Conservation (phyloP, 92 coral and sea anemone genomes). For the Scolanthus callimorphus region DNA sequence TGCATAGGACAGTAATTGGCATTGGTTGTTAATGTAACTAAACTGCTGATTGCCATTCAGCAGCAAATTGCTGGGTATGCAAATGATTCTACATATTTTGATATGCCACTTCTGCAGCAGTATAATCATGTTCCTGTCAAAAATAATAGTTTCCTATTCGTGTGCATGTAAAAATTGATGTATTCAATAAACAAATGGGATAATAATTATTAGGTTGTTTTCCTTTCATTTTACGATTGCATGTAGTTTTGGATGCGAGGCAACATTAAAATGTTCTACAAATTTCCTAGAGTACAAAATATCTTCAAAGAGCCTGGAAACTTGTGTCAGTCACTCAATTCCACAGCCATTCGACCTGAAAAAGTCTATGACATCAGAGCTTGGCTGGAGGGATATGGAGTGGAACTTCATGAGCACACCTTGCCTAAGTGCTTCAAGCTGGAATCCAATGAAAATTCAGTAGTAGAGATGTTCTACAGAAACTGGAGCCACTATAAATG, state of each 20-base stretch:
- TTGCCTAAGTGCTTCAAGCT: constrained; percentile 51
- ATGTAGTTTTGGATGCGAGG: neutral
- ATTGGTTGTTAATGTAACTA: no score
- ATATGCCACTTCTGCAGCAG: no score
- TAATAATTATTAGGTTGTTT: neutral
- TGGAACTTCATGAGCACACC: constrained; percentile 26
- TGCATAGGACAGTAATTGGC: no score
- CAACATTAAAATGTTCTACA: neutral
- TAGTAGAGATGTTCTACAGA: constrained; percentile 39
- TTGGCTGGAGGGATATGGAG: constrained; percentile 29
- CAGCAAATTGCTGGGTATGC: no score
- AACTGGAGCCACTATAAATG: constrained; percentile 55
- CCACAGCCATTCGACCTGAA: constrained; percentile 28
- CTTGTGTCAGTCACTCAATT: constrained; percentile 20
- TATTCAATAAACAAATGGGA: constrained; percentile 7
- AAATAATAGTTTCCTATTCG: no score
- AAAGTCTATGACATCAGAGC: constrained; percentile 21
- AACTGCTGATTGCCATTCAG: no score
- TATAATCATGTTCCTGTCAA: no score
- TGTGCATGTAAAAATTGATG: no score
- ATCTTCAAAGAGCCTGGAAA: constrained; percentile 24
- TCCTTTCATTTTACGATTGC: neutral
- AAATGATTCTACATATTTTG: no score
- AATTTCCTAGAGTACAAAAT: no score
- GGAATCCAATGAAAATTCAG: constrained; percentile 12